Percentiles rank a stretch among this genome's conserved stretches.
Evolutionary conservation across 2,113 vertebrate genomes (phyloP).

Genomic region (Phasianus colchicus): DNA sequence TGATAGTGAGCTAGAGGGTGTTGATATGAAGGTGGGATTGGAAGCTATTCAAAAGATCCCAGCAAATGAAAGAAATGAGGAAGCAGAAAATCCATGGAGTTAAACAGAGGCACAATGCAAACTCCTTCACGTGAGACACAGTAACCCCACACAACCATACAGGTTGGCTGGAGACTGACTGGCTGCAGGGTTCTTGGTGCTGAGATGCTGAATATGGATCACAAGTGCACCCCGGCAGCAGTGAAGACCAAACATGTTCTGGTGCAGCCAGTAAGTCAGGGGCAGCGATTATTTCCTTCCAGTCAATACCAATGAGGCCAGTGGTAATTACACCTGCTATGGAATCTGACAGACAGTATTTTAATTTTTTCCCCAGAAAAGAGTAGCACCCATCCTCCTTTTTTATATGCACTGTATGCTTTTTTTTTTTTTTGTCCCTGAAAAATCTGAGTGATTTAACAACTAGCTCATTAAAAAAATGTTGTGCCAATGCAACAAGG

Average conservation of each 20-base stretch:
- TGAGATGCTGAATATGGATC: background rate
- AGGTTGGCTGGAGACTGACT: background rate
- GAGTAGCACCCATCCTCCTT: background rate
- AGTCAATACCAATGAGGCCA: background rate
- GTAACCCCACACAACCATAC: background rate
- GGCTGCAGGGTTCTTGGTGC: no score
- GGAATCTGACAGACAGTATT: background rate
- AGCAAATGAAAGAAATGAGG: background rate
- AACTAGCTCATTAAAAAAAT: background rate
- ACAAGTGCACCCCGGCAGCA: background rate
- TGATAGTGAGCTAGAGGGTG: background rate
- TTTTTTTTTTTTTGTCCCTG: background rate
- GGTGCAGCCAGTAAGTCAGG: background rate
- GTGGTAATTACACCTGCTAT: background rate
- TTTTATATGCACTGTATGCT: rapidly evolving
- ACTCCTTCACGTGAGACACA: background rate
- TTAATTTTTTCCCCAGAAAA: background rate
- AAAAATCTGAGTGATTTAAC: background rate
- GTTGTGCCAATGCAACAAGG: background rate
- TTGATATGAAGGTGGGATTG: background rate
- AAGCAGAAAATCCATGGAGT: background rate
- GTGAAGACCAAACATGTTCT: background rate
- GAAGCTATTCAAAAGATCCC: background rate
- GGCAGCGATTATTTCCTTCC: background rate
- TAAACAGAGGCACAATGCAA: background rate